A percentile compares a stretch with the other conserved stretches of the same genome.
Conservation (phyloP, 2,113 vertebrate species). For the Dicaeum eximium region DNA sequence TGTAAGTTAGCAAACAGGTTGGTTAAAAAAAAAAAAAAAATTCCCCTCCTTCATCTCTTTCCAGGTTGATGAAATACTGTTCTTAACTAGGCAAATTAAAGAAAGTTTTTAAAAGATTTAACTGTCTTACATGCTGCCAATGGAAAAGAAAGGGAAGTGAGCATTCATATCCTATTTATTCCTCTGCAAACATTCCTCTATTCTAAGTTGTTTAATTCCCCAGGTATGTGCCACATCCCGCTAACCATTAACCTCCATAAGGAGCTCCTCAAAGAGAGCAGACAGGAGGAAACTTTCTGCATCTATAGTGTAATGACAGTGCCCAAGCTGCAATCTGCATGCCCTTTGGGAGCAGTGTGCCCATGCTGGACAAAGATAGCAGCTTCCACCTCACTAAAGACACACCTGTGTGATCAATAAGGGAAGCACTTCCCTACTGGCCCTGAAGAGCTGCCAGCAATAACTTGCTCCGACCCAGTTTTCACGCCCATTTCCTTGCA, state of each 20-base stretch:
- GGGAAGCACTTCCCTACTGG: neutral
- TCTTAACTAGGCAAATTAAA: neutral
- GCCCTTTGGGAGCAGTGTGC: neutral
- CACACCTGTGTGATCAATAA: neutral
- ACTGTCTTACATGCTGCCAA: neutral
- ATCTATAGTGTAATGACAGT: neutral
- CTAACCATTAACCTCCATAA: neutral
- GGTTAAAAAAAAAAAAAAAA: neutral
- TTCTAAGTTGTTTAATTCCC: neutral
- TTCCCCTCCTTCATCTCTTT: rapidly evolving
- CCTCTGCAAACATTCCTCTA: neutral
- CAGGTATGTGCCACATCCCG: neutral
- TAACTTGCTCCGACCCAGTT: neutral
- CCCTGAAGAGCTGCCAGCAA: neutral
- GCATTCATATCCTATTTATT: neutral
- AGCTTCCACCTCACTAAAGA: neutral
- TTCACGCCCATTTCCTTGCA: neutral
- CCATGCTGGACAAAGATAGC: neutral
- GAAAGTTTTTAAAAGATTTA: neutral
- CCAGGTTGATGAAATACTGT: neutral
- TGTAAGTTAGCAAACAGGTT: neutral
- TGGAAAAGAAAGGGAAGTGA: neutral
- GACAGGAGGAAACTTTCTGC: neutral
- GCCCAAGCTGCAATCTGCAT: neutral
- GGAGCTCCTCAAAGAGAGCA: neutral